These are phyloP conservation scores for Laothoe populi DNA, from an alignment of 2,888 invertebrate species.

Conservation along the genomic window DNA sequence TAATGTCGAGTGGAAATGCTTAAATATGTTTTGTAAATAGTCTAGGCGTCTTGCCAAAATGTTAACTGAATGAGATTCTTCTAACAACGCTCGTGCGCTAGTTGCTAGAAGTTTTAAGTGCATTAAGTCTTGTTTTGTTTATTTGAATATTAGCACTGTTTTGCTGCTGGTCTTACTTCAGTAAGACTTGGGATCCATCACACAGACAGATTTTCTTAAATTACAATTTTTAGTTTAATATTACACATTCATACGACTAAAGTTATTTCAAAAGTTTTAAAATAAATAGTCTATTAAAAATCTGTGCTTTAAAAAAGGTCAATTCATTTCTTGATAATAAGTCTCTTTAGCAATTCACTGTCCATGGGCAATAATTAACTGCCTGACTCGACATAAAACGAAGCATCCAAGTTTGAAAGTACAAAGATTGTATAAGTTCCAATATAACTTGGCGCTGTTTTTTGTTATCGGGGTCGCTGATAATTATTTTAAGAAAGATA, in stretches of 20 bases:
- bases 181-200: not conserved
- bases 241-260: too few species aligned
- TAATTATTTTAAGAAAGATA: constrained; percentile 27
- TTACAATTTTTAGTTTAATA: not conserved
- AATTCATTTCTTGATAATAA: constrained; percentile 64
- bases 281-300: constrained; percentile 39
- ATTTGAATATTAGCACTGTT: constrained; percentile 23
- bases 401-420: constrained; percentile 52
- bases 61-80: constrained; percentile 54
- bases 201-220: not conserved
- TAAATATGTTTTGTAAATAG: constrained; percentile 58
- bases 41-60: constrained; percentile 62
- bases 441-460: constrained; percentile 44
- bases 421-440: constrained; percentile 51
- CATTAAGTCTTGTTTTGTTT: constrained; percentile 36
- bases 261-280: not conserved
- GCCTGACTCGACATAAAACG: constrained; percentile 74
- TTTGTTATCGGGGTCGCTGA: constrained; percentile 37
- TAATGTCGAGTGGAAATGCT: constrained; percentile 57
- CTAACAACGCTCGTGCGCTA: constrained; percentile 40
- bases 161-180: not conserved
- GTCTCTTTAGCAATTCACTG: constrained; percentile 72
- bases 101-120: constrained; percentile 36
- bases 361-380: constrained; percentile 78
- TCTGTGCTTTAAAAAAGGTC: constrained; percentile 52